Conservation (phyloP, 2,113 vertebrate genomes). For the Vombatus ursinus region DNA sequence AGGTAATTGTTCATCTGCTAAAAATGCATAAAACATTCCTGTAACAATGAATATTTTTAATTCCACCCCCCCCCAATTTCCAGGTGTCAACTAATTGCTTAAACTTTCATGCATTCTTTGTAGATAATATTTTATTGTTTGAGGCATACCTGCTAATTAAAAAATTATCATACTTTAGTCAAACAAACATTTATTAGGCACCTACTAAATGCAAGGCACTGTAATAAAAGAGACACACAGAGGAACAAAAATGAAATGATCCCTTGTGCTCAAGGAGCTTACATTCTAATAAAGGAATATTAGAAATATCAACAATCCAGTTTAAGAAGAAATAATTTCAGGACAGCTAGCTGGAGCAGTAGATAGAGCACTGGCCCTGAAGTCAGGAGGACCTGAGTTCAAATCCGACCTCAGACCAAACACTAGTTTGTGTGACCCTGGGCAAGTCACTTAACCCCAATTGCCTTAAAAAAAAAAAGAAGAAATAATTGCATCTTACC, state of each 20-base stretch:
- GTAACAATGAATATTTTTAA: neutral
- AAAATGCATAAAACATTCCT: constrained; percentile 4
- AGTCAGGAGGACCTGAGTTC: no score
- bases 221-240: neutral
- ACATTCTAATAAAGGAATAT: neutral
- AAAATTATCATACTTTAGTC: constrained; percentile 22
- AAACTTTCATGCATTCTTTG: neutral
- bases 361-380: no score
- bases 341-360: no score
- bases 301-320: neutral
- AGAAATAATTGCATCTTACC: constrained; percentile 55
- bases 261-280: neutral
- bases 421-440: no score
- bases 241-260: neutral
- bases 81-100: constrained; percentile 6
- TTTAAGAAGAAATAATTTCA: constrained; percentile 30
- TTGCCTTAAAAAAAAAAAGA: neutral
- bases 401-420: no score
- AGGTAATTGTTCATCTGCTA: neutral
- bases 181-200: neutral
- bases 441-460: no score
- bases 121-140: neutral
- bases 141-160: neutral
- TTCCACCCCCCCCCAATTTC: constrained; percentile 10
- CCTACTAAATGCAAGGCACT: neutral